Evolutionary conservation across 2,888 invertebrate genomes (phyloP).

Genomic region (Drosophila dives): DNA sequence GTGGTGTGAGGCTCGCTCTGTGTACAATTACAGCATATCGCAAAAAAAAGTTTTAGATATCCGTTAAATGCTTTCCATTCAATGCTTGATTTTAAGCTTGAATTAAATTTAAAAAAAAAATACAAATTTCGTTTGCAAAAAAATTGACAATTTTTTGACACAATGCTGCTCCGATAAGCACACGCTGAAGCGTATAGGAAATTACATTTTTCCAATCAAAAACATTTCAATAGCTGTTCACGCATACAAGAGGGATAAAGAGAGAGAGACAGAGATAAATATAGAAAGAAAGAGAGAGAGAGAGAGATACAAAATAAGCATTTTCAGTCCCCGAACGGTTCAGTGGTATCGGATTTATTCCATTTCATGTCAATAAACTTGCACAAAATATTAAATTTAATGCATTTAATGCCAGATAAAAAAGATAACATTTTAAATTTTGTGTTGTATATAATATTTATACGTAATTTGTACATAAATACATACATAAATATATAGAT

Average conservation of each 20-base stretch:
- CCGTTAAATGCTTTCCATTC: conserved; percentile 48
- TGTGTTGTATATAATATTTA: background rate
- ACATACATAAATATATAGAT: background rate
- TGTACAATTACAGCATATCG: conserved; percentile 33
- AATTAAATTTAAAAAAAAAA: conserved; percentile 67
- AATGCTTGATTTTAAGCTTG: conserved; percentile 33
- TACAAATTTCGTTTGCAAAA: conserved; percentile 28
- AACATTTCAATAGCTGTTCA: conserved; percentile 79
- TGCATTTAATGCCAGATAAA: conserved; percentile 8
- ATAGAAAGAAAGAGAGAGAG: background rate
- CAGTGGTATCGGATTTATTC: conserved; percentile 36
- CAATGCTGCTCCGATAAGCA: conserved; percentile 73
- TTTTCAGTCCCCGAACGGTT: conserved; percentile 12
- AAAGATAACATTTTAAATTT: background rate
- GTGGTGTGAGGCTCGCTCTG: conserved; percentile 69
- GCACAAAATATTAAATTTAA: conserved; percentile 27
- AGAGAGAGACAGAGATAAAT: conserved; percentile 1
- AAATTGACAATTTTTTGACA: conserved; percentile 71
- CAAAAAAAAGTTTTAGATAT: conserved; percentile 75
- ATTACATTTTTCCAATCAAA: conserved; percentile 84
- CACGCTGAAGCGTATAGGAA: conserved; percentile 81
- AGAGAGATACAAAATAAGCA: conserved; percentile 33
- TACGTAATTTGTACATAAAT: too few relatives aligned
- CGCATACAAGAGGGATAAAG: conserved; percentile 25
- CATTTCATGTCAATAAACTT: conserved; percentile 46